Percentiles rank a stretch among this genome's conserved stretches.
Evolutionary conservation across 1,140 invertebrate genomes (phyloP).

Genomic region (Parasteatoda tepidariorum): DNA sequence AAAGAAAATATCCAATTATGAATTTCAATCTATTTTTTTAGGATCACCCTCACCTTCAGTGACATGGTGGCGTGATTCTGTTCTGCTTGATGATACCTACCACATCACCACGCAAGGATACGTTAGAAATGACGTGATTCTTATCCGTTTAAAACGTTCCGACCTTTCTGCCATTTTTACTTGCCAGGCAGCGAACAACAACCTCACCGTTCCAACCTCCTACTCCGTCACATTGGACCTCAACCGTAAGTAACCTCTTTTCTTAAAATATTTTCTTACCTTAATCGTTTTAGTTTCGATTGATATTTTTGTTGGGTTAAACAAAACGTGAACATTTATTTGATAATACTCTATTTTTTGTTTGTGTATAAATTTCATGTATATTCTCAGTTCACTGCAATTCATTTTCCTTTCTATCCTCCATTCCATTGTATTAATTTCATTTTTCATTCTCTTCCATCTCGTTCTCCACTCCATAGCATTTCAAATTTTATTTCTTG

Average conservation of each 20-base stretch:
- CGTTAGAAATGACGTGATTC: slow-evolving; percentile 77
- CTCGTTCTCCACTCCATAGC: too few relatives aligned
- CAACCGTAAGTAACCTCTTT: slow-evolving; percentile 65
- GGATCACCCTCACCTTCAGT: slow-evolving; percentile 64
- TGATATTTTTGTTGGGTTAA: background rate
- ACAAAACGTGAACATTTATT: too few relatives aligned
- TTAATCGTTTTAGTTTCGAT: background rate
- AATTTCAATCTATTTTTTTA: slow-evolving; percentile 8
- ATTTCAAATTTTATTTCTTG: too few relatives aligned
- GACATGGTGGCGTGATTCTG: slow-evolving; percentile 65
- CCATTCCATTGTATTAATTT: too few relatives aligned
- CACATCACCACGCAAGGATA: slow-evolving; percentile 61
- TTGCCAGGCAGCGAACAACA: slow-evolving; percentile 74
- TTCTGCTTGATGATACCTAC: slow-evolving; percentile 62
- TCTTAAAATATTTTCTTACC: slow-evolving; percentile 52
- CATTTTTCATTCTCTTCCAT: too few relatives aligned
- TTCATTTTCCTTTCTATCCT: too few relatives aligned
- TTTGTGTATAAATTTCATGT: too few relatives aligned
- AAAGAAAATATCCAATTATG: background rate
- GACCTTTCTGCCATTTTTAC: slow-evolving; percentile 82
- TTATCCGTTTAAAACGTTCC: slow-evolving; percentile 79
- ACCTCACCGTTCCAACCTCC: slow-evolving; percentile 64
- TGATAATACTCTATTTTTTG: too few relatives aligned
- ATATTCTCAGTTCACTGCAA: too few relatives aligned
- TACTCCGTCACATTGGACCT: slow-evolving; percentile 66